phyloP scores from a whole-genome alignment of 2,888 invertebrate genomes.

The Lathronympha strigana region DNA sequence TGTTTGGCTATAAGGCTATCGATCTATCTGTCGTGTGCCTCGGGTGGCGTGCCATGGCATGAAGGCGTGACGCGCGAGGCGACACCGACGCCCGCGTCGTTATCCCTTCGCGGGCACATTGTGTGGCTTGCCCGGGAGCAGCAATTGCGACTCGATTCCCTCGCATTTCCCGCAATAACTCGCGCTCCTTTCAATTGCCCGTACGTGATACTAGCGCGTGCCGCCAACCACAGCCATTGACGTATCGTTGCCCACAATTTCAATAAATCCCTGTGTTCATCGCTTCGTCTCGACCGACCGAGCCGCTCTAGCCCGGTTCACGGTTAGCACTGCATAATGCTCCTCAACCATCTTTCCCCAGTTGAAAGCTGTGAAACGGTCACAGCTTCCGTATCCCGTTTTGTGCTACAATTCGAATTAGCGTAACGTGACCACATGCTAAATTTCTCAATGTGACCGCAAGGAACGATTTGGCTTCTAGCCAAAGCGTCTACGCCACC shows the following conservation, averaged over 20 bases:
- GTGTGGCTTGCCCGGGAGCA: conserved; percentile 73
- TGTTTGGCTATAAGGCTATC: conserved; percentile 47
- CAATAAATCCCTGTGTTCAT: conserved; percentile 71
- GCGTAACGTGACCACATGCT: conserved; percentile 41
- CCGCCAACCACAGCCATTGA: conserved; percentile 69
- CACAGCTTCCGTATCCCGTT: conserved; percentile 49
- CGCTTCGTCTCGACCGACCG: conserved; percentile 52
- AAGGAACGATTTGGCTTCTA: conserved; percentile 65
- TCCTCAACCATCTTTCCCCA: conserved; percentile 44
- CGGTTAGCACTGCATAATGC: conserved; percentile 52
- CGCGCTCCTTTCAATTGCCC: conserved; percentile 76
- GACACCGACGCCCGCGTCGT: conserved; percentile 57
- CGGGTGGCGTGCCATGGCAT: conserved; percentile 48
- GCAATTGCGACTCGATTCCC: conserved; percentile 70
- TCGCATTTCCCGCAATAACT: conserved; percentile 74
- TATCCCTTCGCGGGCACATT: conserved; percentile 57
- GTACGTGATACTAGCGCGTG: conserved; percentile 74
- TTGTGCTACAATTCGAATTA: conserved; percentile 39
- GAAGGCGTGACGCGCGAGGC: conserved; percentile 59
- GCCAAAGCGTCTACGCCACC: conserved; percentile 61
- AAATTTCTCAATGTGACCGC: conserved; percentile 60
- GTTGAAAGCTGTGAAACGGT: conserved; percentile 50
- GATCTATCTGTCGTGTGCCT: conserved; percentile 46
- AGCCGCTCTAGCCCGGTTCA: conserved; percentile 49
- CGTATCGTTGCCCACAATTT: conserved; percentile 67